These are phyloP conservation scores for Pachycephala philippinensis DNA, from an alignment of 2,113 vertebrate genomes.

Conservation along the genomic window DNA sequence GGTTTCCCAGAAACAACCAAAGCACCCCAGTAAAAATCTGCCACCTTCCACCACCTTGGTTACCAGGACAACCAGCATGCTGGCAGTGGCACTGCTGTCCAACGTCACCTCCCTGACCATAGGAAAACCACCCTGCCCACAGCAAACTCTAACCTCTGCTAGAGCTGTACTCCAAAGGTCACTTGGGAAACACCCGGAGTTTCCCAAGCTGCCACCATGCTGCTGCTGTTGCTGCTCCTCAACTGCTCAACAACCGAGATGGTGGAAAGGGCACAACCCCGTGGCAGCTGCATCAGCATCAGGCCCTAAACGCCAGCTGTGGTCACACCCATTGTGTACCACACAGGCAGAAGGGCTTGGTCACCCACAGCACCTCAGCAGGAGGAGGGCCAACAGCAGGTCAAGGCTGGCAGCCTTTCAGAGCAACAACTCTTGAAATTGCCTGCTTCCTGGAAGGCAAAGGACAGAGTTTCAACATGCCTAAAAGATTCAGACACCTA, in stretches of 20 bases:
- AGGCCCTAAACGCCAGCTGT: not conserved
- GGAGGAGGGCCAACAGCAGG: not conserved
- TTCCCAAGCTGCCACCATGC: not conserved
- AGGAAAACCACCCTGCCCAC: not conserved
- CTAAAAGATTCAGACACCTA: not conserved
- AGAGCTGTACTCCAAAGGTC: not conserved
- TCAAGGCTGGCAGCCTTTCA: not conserved
- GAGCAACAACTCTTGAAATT: not conserved
- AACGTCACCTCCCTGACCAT: not conserved
- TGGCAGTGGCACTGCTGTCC: not conserved
- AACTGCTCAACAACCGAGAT: fast-evolving
- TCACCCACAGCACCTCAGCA: not conserved
- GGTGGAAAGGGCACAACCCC: fast-evolving
- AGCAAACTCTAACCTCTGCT: not conserved
- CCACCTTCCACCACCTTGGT: not conserved
- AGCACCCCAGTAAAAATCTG: not conserved
- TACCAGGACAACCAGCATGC: not conserved
- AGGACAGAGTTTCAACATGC: not conserved
- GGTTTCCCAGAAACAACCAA: not conserved
- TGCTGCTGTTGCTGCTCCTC: not conserved
- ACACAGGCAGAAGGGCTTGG: not conserved
- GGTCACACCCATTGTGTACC: not conserved
- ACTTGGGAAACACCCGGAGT: fast-evolving
- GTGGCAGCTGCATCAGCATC: not conserved
- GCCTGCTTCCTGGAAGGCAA: not conserved